Percentiles rank a stretch among this genome's conserved stretches.
These are phyloP conservation scores for Mythimna albipuncta DNA, from an alignment of 2,888 invertebrate species.

Conservation along the genomic window DNA sequence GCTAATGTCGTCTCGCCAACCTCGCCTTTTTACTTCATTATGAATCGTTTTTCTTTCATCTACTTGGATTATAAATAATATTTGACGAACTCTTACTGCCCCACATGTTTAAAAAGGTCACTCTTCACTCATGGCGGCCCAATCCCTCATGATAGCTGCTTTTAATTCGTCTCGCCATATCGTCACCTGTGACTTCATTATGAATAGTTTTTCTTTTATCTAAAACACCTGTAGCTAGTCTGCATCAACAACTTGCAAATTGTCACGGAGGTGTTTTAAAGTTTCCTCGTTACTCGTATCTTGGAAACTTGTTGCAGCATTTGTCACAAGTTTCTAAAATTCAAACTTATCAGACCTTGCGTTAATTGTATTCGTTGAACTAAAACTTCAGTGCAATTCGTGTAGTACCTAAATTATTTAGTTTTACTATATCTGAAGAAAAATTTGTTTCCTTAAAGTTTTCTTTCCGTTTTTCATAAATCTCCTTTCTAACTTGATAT, in stretches of 20 bases:
- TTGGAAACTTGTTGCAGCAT: constrained; percentile 10
- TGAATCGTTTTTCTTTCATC: no score
- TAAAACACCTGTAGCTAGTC: neutral
- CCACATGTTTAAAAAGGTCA: no score
- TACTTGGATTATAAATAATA: no score
- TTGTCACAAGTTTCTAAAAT: constrained; percentile 7
- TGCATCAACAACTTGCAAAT: neutral
- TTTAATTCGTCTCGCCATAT: neutral
- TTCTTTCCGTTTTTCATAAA: no score
- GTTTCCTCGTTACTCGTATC: constrained; percentile 11
- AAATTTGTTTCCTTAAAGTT: neutral
- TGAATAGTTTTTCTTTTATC: neutral
- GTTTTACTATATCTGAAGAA: neutral
- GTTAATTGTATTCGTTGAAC: constrained; percentile 18
- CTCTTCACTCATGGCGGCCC: no score
- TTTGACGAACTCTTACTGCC: no score
- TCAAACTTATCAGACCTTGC: constrained; percentile 2
- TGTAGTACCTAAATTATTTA: neutral
- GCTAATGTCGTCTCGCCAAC: no score
- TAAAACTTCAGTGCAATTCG: constrained; percentile 1
- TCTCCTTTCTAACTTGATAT: no score
- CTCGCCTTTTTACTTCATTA: no score
- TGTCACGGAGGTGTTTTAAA: constrained; percentile 8
- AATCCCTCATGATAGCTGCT: neutral
- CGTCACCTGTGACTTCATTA: neutral